Conservation (phyloP, 2,113 vertebrate species). For the Daboia siamensis region DNA sequence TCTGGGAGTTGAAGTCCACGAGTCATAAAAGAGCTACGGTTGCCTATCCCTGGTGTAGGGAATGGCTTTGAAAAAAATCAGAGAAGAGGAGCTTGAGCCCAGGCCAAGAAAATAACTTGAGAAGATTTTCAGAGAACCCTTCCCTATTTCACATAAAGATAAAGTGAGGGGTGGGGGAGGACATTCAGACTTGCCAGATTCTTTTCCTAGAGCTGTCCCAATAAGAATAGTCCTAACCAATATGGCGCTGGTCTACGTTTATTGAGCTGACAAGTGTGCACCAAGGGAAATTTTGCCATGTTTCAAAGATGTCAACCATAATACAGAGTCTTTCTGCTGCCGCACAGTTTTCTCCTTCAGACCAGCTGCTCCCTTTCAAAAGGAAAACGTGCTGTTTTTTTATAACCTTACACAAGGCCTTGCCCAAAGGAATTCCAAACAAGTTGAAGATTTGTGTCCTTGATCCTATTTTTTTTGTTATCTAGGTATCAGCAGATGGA, state of each 20-base stretch:
- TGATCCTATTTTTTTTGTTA: constrained; percentile 33
- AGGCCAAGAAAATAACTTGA: background rate
- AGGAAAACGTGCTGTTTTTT: background rate
- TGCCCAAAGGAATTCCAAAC: background rate
- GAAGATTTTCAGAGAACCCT: background rate
- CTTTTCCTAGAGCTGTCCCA: background rate
- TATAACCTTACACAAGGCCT: background rate
- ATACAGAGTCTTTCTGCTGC: background rate
- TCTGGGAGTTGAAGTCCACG: no score
- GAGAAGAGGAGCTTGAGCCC: background rate
- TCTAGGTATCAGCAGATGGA: constrained; percentile 60
- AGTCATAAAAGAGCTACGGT: no score
- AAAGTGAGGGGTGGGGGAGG: background rate
- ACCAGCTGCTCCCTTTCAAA: background rate
- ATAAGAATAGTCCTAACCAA: background rate
- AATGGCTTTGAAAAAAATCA: background rate
- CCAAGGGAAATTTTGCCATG: background rate
- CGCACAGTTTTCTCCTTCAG: background rate
- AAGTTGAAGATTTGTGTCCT: background rate
- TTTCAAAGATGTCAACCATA: background rate
- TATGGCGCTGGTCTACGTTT: background rate
- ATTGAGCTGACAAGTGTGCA: background rate
- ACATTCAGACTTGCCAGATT: background rate
- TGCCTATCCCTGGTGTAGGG: no score
- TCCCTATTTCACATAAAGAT: background rate